A percentile compares a stretch with the other conserved stretches of the same genome.
phyloP scores from a whole-genome alignment of 1,140 invertebrate species.

The Sweltsa coloradensis region DNA sequence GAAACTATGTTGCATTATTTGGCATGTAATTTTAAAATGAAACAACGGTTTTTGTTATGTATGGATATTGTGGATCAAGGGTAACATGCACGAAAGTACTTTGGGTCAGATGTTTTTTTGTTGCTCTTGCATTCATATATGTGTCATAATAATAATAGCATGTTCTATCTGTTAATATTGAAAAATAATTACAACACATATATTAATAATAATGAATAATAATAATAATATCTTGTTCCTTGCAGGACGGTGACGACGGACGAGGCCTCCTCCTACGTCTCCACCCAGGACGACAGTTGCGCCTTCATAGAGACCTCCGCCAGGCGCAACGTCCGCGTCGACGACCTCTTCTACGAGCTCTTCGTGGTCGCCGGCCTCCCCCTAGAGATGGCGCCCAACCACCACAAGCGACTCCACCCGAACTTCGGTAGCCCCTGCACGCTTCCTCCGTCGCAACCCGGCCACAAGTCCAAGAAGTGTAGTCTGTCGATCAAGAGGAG shows the following conservation, averaged over 20 bases:
- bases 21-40: too few relatives aligned
- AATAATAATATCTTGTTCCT: too few relatives aligned
- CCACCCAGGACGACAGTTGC: conserved; percentile 54
- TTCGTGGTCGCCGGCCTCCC: conserved; percentile 69
- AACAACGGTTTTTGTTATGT: too few relatives aligned
- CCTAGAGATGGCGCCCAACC: conserved; percentile 77
- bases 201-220: too few relatives aligned
- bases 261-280: conserved; percentile 54
- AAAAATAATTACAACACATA: too few relatives aligned
- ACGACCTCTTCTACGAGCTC: conserved; percentile 68
- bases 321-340: conserved; percentile 62
- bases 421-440: conserved; percentile 55
- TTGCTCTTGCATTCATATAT: too few relatives aligned
- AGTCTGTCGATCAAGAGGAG: conserved; percentile 64
- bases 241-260: conserved; percentile 53
- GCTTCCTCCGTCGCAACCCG: conserved; percentile 41
- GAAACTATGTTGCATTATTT: too few relatives aligned
- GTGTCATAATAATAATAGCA: too few relatives aligned
- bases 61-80: too few relatives aligned
- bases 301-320: conserved; percentile 72
- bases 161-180: too few relatives aligned
- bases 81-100: too few relatives aligned
- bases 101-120: too few relatives aligned
- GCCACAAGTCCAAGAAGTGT: conserved; percentile 54
- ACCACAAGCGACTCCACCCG: conserved; percentile 59